phyloP scores from a whole-genome alignment of 2,888 invertebrate species.

The Tipula lateralis region DNA sequence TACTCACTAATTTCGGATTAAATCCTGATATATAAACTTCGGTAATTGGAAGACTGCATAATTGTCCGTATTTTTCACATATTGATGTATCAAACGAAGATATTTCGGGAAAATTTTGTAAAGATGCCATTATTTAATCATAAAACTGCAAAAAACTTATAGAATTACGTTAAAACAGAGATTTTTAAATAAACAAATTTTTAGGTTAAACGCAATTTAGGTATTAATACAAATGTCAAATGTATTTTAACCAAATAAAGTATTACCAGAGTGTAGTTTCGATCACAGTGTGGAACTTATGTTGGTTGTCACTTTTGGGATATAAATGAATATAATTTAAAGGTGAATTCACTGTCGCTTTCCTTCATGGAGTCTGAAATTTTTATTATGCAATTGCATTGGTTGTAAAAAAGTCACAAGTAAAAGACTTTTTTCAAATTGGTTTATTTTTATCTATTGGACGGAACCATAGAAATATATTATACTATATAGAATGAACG shows the following conservation, averaged over 20 bases:
- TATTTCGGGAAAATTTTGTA: conserved; percentile 53
- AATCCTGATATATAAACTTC: conserved; percentile 54
- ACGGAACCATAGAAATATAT: too few species aligned
- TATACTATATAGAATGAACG: too few species aligned
- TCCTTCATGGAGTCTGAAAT: too few species aligned
- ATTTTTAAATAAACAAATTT: not conserved
- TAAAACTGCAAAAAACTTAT: not conserved
- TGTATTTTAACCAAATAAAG: not conserved
- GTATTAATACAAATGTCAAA: not conserved
- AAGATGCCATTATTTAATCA: conserved; percentile 49
- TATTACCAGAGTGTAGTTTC: not conserved
- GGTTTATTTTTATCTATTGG: too few species aligned
- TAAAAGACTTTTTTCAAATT: too few species aligned
- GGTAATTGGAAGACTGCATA: conserved; percentile 55
- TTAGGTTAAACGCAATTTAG: not conserved
- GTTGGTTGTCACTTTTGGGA: too few species aligned
- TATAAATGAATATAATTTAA: too few species aligned
- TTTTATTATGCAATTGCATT: too few species aligned
- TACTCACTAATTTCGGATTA: conserved; percentile 47
- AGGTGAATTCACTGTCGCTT: too few species aligned
- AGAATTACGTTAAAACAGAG: not conserved
- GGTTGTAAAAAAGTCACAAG: too few species aligned
- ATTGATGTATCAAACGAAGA: conserved; percentile 54
- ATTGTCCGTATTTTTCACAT: conserved; percentile 60
- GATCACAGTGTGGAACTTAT: too few species aligned